Evolutionary conservation across 2,888 invertebrate species (phyloP).

Genomic region (Andrena haemorrhoa): DNA sequence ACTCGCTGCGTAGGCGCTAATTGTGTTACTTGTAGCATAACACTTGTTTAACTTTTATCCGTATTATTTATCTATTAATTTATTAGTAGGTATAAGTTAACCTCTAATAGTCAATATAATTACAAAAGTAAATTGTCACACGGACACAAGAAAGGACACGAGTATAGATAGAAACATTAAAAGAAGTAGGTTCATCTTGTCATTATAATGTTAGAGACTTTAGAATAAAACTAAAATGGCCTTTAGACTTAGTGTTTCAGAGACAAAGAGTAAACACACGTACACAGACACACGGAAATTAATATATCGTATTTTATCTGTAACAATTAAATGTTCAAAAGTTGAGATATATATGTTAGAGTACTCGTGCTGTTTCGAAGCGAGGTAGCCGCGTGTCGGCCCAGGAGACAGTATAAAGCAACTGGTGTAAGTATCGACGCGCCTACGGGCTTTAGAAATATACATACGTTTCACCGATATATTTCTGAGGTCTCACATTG

Average conservation of each 20-base stretch:
- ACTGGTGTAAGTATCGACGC: slow-evolving; percentile 34
- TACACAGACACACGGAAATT: slow-evolving; percentile 34
- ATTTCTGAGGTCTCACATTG: slow-evolving; percentile 50
- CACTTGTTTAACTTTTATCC: slow-evolving; percentile 68
- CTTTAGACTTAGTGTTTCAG: slow-evolving; percentile 66
- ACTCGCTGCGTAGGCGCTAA: slow-evolving; percentile 60
- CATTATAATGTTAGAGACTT: slow-evolving; percentile 74
- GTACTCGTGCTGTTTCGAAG: slow-evolving; percentile 29
- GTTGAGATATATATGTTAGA: slow-evolving; percentile 33
- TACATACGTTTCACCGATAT: slow-evolving; percentile 48
- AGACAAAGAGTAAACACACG: slow-evolving; percentile 50
- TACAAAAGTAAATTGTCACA: slow-evolving; percentile 65
- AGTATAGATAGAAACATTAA: slow-evolving; percentile 47
- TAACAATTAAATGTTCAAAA: slow-evolving; percentile 59
- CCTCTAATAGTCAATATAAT: slow-evolving; percentile 80
- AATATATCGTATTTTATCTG: slow-evolving; percentile 58
- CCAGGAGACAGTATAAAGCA: slow-evolving; percentile 47
- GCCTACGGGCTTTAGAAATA: slow-evolving; percentile 44
- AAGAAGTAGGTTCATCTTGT: slow-evolving; percentile 73
- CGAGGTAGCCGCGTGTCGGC: slow-evolving; percentile 30
- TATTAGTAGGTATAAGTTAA: slow-evolving; percentile 78
- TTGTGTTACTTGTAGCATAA: slow-evolving; percentile 63
- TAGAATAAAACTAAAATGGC: slow-evolving; percentile 62
- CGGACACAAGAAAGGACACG: slow-evolving; percentile 10
- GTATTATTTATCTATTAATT: slow-evolving; percentile 82